phyloP scores from a whole-genome alignment of 1,140 invertebrate genomes.

The Bilobella aurantiaca region DNA sequence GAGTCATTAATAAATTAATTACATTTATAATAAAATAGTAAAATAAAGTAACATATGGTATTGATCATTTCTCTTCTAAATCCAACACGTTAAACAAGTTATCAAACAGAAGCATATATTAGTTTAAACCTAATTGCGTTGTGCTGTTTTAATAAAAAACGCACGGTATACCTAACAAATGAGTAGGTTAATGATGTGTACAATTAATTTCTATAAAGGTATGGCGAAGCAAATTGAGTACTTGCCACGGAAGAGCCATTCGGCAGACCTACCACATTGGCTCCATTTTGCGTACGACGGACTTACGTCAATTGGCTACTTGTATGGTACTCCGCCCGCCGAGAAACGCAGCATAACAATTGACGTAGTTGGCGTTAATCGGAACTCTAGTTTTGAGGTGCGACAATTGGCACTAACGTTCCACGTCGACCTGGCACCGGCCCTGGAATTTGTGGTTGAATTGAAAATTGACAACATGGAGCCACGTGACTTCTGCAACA shows the following conservation, averaged over 20 bases:
- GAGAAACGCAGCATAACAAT: conserved; percentile 23
- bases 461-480: conserved; percentile 82
- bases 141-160: no score
- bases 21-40: no score
- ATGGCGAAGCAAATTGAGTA: conserved; percentile 30
- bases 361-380: background rate
- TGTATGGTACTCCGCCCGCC: conserved; percentile 30
- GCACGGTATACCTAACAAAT: no score
- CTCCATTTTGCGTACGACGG: conserved; percentile 59
- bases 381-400: background rate
- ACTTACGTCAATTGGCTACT: conserved; percentile 21
- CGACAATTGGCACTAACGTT: background rate
- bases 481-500: conserved; percentile 65
- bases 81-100: no score
- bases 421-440: background rate
- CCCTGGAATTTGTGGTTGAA: conserved; percentile 58
- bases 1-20: no score
- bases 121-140: no score
- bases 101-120: no score
- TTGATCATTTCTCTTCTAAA: no score
- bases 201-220: conserved; percentile 10
- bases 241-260: conserved; percentile 21
- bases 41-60: no score
- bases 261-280: conserved; percentile 70
- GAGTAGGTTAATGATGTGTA: no score